Base-by-base conservation (phyloP, 2,797 vertebrate species). In the Pseudomugil gertrudae region DNA sequence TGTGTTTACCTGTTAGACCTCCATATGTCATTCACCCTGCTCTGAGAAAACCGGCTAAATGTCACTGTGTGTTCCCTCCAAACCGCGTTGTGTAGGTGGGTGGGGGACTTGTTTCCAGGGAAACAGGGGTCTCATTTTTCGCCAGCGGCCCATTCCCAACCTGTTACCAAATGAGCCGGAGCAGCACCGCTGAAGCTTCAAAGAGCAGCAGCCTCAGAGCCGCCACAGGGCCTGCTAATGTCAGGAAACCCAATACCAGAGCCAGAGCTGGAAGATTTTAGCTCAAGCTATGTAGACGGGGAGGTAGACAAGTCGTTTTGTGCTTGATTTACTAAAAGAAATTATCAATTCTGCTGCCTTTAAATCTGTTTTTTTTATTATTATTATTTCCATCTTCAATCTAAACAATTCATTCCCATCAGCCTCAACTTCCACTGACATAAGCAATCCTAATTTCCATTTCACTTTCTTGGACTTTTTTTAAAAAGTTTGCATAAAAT, bases 161-260 rank as follows among this genome's bases (percentile, higher is more conserved):
- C 95, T 98, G 96, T 96, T 96, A 95, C 95, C 95, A 96, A 97
- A 97, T 96, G 95, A 95, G 92, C 79, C 75, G 80, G 90, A 93
- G 91, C 78, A 81, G 86, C 84, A 72, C 63, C 63, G 38, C 51
- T 30, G 45, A 85, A 87, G 94, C 95, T 94, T 96, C 94, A 95
- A 94, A 95, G 94, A 91, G 79, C 77, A 68, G 71, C 80, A 60
- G 83, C 79, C 88, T 70, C 74, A 0, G 87, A 87, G 90, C 90
- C 87, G 89, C 90, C 86, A 90, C 92, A 92, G 94, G 94, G 87
- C 87, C 93, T 93, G 87, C 91, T 95, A 95, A 95, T 91, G 88
- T 94, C 93, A 95, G 93, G 96, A 97, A 97, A 97, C 90, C 59
- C 84, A 95, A 93, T 93, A 92, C 94, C 90, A 75, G 67, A 48